These are phyloP conservation scores for Trileptium ribeirensis DNA, from an alignment of 2,888 invertebrate genomes.

Conservation along the genomic window DNA sequence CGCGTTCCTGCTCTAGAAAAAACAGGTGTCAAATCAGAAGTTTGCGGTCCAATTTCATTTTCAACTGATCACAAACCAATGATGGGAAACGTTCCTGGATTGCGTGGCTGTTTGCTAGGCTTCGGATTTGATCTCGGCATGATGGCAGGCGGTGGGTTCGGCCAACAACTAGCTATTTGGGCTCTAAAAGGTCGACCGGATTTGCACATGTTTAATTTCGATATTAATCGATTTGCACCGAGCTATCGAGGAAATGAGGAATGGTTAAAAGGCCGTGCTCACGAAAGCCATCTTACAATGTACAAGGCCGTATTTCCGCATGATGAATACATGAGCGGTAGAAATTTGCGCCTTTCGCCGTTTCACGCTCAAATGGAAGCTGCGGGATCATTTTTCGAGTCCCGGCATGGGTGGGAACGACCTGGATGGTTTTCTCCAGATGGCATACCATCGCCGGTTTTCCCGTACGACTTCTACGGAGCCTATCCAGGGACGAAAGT, in stretches of 20 bases:
- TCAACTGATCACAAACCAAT: slow-evolving; percentile 84
- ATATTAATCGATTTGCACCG: slow-evolving; percentile 69
- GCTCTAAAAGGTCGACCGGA: slow-evolving; percentile 72
- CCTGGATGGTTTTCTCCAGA: slow-evolving; percentile 60
- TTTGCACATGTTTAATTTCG: slow-evolving; percentile 75
- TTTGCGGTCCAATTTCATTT: slow-evolving; percentile 63
- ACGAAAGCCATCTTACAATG: slow-evolving; percentile 81
- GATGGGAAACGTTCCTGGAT: slow-evolving; percentile 61
- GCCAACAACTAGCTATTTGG: slow-evolving; percentile 77
- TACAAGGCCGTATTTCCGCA: slow-evolving; percentile 73
- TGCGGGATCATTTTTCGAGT: slow-evolving; percentile 77
- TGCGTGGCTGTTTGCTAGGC: slow-evolving; percentile 69
- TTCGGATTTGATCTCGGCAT: slow-evolving; percentile 85
- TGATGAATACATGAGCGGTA: slow-evolving; percentile 72
- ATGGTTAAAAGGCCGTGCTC: slow-evolving; percentile 74
- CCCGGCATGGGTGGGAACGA: slow-evolving; percentile 77
- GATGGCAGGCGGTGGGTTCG: slow-evolving; percentile 82
- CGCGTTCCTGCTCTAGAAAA: slow-evolving; percentile 51
- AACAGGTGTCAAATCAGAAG: slow-evolving; percentile 17
- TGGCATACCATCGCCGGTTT: slow-evolving; percentile 35
- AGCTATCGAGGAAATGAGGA: slow-evolving; percentile 64
- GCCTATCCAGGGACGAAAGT: slow-evolving; percentile 64
- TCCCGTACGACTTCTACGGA: slow-evolving; percentile 74
- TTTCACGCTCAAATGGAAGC: slow-evolving; percentile 65
- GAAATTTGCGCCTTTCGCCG: slow-evolving; percentile 64